phyloP scores from a whole-genome alignment of 1,140 invertebrate genomes.

The Drosophila novamexicana region DNA sequence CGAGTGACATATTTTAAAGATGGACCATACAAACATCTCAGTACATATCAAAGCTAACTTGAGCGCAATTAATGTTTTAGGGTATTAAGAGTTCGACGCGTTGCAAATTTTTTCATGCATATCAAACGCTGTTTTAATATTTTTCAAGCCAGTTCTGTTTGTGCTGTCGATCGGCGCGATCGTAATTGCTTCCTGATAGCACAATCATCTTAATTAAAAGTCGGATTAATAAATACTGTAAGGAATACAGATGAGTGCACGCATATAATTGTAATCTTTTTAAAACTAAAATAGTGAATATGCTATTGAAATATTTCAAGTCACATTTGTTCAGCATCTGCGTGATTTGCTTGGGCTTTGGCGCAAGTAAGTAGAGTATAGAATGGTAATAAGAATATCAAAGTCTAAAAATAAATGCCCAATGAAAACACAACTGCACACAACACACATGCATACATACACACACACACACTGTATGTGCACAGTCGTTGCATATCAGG shows the following conservation, averaged over 20 bases:
- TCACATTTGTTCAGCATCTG: slow-evolving; percentile 25
- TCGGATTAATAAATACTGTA: neutral
- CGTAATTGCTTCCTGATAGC: slow-evolving; percentile 11
- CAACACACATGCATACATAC: neutral
- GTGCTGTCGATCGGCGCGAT: slow-evolving; percentile 27
- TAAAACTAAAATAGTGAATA: slow-evolving; percentile 7
- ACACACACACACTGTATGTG: neutral
- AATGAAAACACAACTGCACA: neutral
- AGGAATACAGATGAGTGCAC: neutral
- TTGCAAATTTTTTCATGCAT: neutral
- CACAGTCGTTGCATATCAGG: neutral
- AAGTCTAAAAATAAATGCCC: slow-evolving; percentile 7
- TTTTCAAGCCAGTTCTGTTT: slow-evolving; percentile 28
- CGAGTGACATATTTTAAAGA: neutral
- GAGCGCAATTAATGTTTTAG: neutral
- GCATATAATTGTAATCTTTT: neutral
- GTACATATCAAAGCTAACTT: neutral
- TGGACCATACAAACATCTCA: too few species aligned
- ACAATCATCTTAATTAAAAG: slow-evolving; percentile 5
- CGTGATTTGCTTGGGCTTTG: slow-evolving; percentile 23
- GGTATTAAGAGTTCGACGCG: slow-evolving; percentile 1
- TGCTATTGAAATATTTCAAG: slow-evolving; percentile 16
- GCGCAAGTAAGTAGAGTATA: slow-evolving; percentile 67
- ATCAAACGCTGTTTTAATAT: slow-evolving; percentile 8
- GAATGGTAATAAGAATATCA: slow-evolving; percentile 46